These are phyloP conservation scores for Saturnia japonica DNA, from an alignment of 2,888 invertebrate genomes.

Conservation along the genomic window DNA sequence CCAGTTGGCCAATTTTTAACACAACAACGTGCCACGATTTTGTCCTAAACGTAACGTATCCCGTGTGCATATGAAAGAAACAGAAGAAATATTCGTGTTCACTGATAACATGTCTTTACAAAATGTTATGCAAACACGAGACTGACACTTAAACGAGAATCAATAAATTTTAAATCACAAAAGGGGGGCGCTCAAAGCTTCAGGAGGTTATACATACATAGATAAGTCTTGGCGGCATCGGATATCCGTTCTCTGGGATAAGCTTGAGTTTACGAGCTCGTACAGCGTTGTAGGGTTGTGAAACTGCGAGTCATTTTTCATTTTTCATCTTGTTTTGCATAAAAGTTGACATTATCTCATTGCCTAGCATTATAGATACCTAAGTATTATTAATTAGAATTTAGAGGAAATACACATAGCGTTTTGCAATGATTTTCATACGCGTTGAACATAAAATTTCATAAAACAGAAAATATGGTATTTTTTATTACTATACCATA, in stretches of 20 bases:
- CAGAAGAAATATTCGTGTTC: neutral
- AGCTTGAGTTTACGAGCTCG: conserved; percentile 19
- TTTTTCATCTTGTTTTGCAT: neutral
- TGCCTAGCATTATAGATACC: too few species aligned
- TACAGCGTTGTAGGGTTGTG: neutral
- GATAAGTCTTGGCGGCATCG: conserved; percentile 11
- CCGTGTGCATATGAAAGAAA: neutral
- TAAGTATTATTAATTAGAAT: too few species aligned
- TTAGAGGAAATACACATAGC: neutral
- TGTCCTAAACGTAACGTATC: too few species aligned
- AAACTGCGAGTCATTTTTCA: neutral
- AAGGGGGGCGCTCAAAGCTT: neutral
- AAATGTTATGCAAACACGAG: neutral
- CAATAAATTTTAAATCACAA: conserved; percentile 5
- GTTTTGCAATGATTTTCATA: neutral
- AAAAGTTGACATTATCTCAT: too few species aligned
- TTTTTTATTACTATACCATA: neutral
- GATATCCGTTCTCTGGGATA: conserved; percentile 6
- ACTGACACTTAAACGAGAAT: neutral
- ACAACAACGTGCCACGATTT: too few species aligned
- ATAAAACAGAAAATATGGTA: neutral
- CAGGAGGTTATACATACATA: neutral
- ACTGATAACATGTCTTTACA: neutral
- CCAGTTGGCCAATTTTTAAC: too few species aligned
- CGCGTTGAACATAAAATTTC: neutral